Base-by-base conservation (phyloP, 2,888 invertebrate species). In the Drosophila mimetica region DNA sequence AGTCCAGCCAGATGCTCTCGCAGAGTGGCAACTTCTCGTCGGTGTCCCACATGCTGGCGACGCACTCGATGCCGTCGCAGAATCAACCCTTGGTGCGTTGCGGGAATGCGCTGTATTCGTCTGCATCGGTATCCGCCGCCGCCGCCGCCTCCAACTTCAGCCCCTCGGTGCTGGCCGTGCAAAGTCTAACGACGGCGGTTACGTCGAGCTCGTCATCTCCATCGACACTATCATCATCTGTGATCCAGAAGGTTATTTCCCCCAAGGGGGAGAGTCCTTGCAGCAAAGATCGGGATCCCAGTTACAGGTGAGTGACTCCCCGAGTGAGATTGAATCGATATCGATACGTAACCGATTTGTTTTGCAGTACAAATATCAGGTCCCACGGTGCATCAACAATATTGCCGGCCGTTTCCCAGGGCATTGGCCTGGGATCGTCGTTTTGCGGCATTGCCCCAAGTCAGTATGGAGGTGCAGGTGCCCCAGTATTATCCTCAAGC, bases 211-310 rank as follows among this genome's bases (percentile, higher is more conserved):
- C 76, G 53, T 74, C 65, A 60, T 51, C 55, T 3, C 11, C 77
- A 41, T 66, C 78, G 9, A 53, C 66, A 79, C 84, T 90, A 79
- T 90, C 91, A 18, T 87, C 91, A 82, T 91, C 92, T 89, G 90
- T 92, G 89, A 90, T 92, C 89, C 90, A 93, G 90, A 93, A 94
- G 84, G 93, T 94, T 59, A 95, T 95, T 91, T 96, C 96, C 44
- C 96, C 96, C 16, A 93, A 95, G 82, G 95, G 95, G 65, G 96
- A 95, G 90, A 95, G 95, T 91, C 95, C 96, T 53, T 94, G 47
- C 69, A 60, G 93, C 83, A 93, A 96, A 87, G 97, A 97, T 91
- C 93, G 97, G 77, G 97, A 97, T 90, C 95, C 95, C 91, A 96
- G 95, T 92, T 97, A 96, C 93, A 96, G 96, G 97, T 97, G 14